Evolutionary conservation across 2,888 invertebrate genomes (phyloP).

Genomic region (Thyatira batis): DNA sequence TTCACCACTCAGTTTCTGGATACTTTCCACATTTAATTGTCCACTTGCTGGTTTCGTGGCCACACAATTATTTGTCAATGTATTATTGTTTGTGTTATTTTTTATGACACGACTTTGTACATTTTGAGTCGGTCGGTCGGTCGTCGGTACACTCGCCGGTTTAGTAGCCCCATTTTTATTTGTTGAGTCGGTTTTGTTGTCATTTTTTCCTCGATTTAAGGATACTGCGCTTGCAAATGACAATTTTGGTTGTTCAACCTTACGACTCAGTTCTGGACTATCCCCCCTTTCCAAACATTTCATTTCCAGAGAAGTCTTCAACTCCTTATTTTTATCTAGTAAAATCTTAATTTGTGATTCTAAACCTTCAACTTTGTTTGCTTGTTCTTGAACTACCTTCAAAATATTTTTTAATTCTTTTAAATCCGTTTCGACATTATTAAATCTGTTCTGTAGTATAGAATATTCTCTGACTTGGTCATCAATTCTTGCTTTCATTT

Average conservation of each 20-base stretch:
- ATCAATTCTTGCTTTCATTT: slow-evolving; percentile 12
- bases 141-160: neutral
- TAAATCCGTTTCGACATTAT: slow-evolving; percentile 11
- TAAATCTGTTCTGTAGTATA: slow-evolving; percentile 15
- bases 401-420: slow-evolving; percentile 12
- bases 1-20: too few species aligned
- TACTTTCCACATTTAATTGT: too few species aligned
- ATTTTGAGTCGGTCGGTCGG: too few species aligned
- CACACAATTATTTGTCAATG: neutral
- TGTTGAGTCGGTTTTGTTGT: too few species aligned
- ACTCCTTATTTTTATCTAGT: slow-evolving; percentile 10
- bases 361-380: slow-evolving; percentile 15
- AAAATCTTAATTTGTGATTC: slow-evolving; percentile 10
- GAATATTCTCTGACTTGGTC: slow-evolving; percentile 12
- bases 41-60: too few species aligned
- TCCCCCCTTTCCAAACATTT: too few species aligned
- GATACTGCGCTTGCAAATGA: slow-evolving; percentile 3
- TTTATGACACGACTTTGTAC: too few species aligned
- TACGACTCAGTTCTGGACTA: too few species aligned
- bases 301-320: too few species aligned
- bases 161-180: slow-evolving; percentile 6
- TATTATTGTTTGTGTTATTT: neutral
- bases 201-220: neutral
- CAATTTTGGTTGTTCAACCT: too few species aligned
- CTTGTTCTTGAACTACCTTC: slow-evolving; percentile 21